Evolutionary conservation across 1,140 invertebrate species (phyloP).

Genomic region (Megalopta genalis): DNA sequence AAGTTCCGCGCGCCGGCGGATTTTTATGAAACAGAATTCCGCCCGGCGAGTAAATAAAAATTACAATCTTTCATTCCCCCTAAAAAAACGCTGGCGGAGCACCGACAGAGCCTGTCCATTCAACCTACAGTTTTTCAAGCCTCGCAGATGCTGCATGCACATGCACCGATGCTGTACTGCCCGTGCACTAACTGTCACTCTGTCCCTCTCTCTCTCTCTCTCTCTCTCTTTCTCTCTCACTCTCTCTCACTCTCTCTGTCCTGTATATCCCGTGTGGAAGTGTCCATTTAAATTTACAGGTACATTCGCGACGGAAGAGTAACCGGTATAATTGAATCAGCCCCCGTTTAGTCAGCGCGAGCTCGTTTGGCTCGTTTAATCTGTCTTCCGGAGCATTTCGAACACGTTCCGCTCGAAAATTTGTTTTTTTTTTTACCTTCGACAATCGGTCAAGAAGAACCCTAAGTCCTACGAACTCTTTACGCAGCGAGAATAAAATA

Average conservation of each 20-base stretch:
- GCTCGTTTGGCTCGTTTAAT: slow-evolving; percentile 25
- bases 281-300: slow-evolving; percentile 57
- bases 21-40: neutral
- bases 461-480: too few species aligned
- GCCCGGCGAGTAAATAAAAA: neutral
- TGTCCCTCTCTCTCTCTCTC: too few species aligned
- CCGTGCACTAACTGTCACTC: neutral
- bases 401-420: neutral
- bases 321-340: slow-evolving; percentile 59
- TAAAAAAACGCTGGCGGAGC: too few species aligned
- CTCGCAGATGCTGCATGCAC: neutral
- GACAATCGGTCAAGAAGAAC: too few species aligned
- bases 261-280: neutral
- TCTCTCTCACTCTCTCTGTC: too few species aligned
- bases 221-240: too few species aligned
- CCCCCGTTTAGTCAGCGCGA: slow-evolving; percentile 22
- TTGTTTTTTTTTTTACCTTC: neutral
- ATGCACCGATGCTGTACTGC: neutral
- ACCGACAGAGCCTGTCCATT: too few species aligned
- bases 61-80: neutral
- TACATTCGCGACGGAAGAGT: slow-evolving; percentile 37
- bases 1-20: too few species aligned
- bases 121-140: neutral
- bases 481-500: too few species aligned
- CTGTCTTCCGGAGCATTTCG: slow-evolving; percentile 33